A percentile compares a stretch with the other conserved stretches of the same genome.
These are phyloP conservation scores for Telenomus remus DNA, from an alignment of 1,140 invertebrate species.

Conservation along the genomic window DNA sequence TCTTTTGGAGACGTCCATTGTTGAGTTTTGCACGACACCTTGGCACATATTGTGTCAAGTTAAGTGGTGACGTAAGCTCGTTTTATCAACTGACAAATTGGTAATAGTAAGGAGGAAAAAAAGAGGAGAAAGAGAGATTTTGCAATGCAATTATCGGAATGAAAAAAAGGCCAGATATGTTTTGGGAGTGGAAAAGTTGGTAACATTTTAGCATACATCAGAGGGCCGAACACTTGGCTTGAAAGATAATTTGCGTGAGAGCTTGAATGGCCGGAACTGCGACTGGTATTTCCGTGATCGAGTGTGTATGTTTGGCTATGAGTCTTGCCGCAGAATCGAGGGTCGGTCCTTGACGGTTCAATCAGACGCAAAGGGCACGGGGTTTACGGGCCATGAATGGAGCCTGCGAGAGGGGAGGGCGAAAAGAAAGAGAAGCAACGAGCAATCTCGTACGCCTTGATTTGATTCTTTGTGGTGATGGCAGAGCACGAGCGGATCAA, in stretches of 20 bases:
- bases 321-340: slow-evolving; percentile 55
- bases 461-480: slow-evolving; percentile 71
- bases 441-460: slow-evolving; percentile 68
- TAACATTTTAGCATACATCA: slow-evolving; percentile 49
- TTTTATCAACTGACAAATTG: slow-evolving; percentile 7
- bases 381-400: slow-evolving; percentile 60
- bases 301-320: slow-evolving; percentile 53
- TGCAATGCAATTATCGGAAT: slow-evolving; percentile 31
- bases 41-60: slow-evolving; percentile 27
- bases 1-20: slow-evolving; percentile 29
- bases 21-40: slow-evolving; percentile 35
- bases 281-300: slow-evolving; percentile 58
- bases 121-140: no score
- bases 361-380: slow-evolving; percentile 64
- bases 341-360: slow-evolving; percentile 58
- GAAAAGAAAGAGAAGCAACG: slow-evolving; percentile 41
- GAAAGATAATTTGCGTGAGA: slow-evolving; percentile 58
- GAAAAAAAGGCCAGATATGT: slow-evolving; percentile 23
- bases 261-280: slow-evolving; percentile 59
- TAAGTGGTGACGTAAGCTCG: slow-evolving; percentile 40
- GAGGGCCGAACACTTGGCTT: slow-evolving; percentile 49
- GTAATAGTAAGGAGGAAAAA: no score
- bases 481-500: slow-evolving; percentile 65
- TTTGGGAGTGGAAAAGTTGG: background rate
- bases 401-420: slow-evolving; percentile 49